Percentiles rank a stretch among this genome's conserved stretches.
Conservation (phyloP, 2,113 vertebrate species). For the Limnothrissa miodon region DNA sequence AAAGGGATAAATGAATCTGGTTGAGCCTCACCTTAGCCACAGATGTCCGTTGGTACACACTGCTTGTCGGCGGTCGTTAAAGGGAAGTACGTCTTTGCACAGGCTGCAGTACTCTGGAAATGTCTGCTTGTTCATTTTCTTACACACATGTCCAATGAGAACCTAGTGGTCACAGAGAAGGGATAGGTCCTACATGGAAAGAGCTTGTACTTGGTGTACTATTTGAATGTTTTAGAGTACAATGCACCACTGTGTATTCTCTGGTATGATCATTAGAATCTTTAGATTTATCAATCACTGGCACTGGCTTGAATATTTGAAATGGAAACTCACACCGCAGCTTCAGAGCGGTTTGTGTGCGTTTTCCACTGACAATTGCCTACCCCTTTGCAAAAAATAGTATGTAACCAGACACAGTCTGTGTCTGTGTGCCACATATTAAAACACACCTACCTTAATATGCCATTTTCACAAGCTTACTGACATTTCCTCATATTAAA, state of each 20-base stretch:
- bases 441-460: not conserved
- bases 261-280: too few species aligned
- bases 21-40: slow-evolving; percentile 85
- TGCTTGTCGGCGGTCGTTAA: slow-evolving; percentile 83
- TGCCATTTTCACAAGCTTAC: not conserved
- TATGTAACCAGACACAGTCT: not conserved
- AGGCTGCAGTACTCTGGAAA: slow-evolving; percentile 91
- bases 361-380: not conserved
- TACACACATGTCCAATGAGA: slow-evolving; percentile 91
- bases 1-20: slow-evolving; percentile 34
- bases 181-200: not conserved
- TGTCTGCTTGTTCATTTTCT: slow-evolving; percentile 96
- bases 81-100: slow-evolving; percentile 89
- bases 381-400: not conserved
- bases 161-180: slow-evolving; percentile 71
- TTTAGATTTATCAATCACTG: too few species aligned
- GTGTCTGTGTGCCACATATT: not conserved
- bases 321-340: too few species aligned
- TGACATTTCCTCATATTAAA: not conserved
- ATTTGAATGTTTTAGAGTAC: too few species aligned
- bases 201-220: not conserved
- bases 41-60: slow-evolving; percentile 89
- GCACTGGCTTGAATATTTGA: too few species aligned
- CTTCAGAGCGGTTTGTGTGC: not conserved
- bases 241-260: too few species aligned